Percentiles rank a stretch among this genome's conserved stretches.
phyloP scores from a whole-genome alignment of 2,888 invertebrate genomes.

The Dryadula phaetusa region DNA sequence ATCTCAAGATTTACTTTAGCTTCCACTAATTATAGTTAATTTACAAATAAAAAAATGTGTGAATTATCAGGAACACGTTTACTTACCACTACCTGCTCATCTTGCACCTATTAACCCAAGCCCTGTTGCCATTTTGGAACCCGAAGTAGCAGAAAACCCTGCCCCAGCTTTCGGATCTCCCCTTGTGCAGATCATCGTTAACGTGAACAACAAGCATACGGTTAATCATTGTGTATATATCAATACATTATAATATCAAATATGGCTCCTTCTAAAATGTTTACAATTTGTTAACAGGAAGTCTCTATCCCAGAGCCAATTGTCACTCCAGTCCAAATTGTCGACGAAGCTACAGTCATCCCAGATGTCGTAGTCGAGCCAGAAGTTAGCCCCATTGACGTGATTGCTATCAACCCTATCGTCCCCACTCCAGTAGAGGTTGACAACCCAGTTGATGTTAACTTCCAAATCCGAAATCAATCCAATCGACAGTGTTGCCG shows the following conservation, averaged over 20 bases:
- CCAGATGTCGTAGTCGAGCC: slow-evolving; percentile 5
- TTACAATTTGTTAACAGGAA: background rate
- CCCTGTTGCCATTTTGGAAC: slow-evolving; percentile 45
- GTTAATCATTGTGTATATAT: slow-evolving; percentile 35
- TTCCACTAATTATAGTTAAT: no score
- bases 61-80: slow-evolving; percentile 50
- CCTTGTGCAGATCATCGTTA: slow-evolving; percentile 62
- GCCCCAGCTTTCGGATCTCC: slow-evolving; percentile 50
- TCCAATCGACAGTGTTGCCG: slow-evolving; percentile 47
- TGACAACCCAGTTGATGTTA: background rate
- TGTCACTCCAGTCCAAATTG: background rate
- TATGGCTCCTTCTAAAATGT: background rate
- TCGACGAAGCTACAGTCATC: background rate
- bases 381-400: slow-evolving; percentile 17
- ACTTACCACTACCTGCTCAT: slow-evolving; percentile 50
- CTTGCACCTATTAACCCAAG: background rate
- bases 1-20: no score
- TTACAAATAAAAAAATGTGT: no score
- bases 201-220: slow-evolving; percentile 53
- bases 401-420: slow-evolving; percentile 2
- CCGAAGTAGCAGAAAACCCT: slow-evolving; percentile 43
- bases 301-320: background rate
- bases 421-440: background rate
- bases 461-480: slow-evolving; percentile 14
- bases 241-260: background rate